A percentile compares a stretch with the other conserved stretches of the same genome.
Evolutionary conservation across 37 sponge, comb jelly and placozoan species (phyloP).

Genomic region (Ephydatia muelleri): DNA sequence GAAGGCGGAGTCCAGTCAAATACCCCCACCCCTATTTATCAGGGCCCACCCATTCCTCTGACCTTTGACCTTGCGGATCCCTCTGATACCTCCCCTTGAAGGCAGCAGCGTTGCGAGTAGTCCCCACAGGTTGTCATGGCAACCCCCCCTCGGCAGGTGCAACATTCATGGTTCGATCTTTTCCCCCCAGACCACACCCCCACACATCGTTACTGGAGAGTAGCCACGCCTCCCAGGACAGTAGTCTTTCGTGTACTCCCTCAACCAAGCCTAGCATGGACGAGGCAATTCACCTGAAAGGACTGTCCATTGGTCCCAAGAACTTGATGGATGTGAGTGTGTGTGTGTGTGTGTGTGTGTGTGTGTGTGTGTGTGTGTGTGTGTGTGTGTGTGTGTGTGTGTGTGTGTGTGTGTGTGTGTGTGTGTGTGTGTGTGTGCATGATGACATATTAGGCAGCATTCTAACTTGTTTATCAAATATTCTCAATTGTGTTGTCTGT

Average conservation of each 20-base stretch:
- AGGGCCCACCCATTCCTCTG: constrained; percentile 71
- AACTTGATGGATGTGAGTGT: constrained; percentile 56
- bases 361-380: too few species aligned
- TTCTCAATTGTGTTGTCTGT: too few species aligned
- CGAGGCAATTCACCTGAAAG: neutral
- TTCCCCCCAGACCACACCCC: neutral
- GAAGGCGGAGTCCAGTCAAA: constrained; percentile 41
- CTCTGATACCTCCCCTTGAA: constrained; percentile 3
- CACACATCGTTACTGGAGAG: neutral
- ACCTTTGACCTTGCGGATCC: constrained; percentile 18
- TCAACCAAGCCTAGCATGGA: neutral
- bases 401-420: too few species aligned
- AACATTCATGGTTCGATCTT: neutral
- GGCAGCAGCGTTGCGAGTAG: constrained; percentile 2
- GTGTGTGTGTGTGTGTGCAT: too few species aligned
- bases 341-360: neutral
- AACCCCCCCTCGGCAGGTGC: neutral
- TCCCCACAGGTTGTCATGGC: constrained; percentile 16
- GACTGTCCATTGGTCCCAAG: constrained; percentile 32
- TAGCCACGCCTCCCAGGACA: constrained; percentile 12
- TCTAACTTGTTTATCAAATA: too few species aligned
- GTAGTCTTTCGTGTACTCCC: constrained; percentile 13
- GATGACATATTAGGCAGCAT: too few species aligned
- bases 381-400: too few species aligned
- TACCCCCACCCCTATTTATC: constrained; percentile 40